Percentiles rank a stretch among this genome's conserved stretches.
These are phyloP conservation scores for Haliclona indistincta DNA, from an alignment of 37 sponge, comb jelly and placozoan genomes.

Conservation along the genomic window DNA sequence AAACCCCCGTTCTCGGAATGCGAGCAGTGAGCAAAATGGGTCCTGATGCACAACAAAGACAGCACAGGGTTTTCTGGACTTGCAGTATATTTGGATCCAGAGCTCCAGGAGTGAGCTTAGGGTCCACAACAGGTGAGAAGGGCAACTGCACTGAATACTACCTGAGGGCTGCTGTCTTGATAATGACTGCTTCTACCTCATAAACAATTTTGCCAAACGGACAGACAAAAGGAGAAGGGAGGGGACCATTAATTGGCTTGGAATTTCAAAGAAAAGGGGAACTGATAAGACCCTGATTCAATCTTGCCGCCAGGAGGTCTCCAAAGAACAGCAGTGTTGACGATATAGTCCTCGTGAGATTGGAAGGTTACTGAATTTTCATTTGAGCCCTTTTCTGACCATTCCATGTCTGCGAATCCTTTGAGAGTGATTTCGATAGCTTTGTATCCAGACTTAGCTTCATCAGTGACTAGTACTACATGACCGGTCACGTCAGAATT, in stretches of 20 bases:
- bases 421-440: slow-evolving; percentile 31
- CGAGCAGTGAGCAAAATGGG: slow-evolving; percentile 44
- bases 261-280: slow-evolving; percentile 25
- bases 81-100: slow-evolving; percentile 15
- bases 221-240: slow-evolving; percentile 26
- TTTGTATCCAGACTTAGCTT: slow-evolving; percentile 28
- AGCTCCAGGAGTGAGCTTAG: slow-evolving; percentile 41
- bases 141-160: slow-evolving; percentile 22
- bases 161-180: slow-evolving; percentile 44
- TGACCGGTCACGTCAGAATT: slow-evolving; percentile 39
- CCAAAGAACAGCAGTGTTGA: slow-evolving; percentile 26
- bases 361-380: slow-evolving; percentile 24
- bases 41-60: slow-evolving; percentile 75
- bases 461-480: slow-evolving; percentile 5
- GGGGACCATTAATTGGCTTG: neutral
- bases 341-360: slow-evolving; percentile 22
- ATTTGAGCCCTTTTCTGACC: slow-evolving; percentile 45
- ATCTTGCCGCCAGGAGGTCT: slow-evolving; percentile 17
- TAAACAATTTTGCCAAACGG: slow-evolving; percentile 54
- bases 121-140: slow-evolving; percentile 24
- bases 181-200: slow-evolving; percentile 28
- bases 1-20: slow-evolving; percentile 52
- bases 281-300: slow-evolving; percentile 27
- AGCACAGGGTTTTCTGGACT: slow-evolving; percentile 56
- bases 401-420: slow-evolving; percentile 61